Percentiles rank a stretch among this genome's conserved stretches.
Evolutionary conservation across 1,140 invertebrate species (phyloP).

Genomic region (Bombus huntii): DNA sequence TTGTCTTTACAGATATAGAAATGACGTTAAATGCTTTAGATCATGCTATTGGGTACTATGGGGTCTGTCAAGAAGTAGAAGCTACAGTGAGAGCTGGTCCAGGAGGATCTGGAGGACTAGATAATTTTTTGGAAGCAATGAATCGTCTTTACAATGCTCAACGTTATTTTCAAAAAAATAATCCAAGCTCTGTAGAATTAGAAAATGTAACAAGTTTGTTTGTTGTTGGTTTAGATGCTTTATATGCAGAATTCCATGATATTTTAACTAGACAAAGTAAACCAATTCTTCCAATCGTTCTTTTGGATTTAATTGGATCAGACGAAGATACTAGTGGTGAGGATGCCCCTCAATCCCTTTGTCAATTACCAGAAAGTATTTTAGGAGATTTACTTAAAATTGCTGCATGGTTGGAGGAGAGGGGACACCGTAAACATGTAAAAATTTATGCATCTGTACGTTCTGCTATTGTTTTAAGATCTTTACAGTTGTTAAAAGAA

Average conservation of each 20-base stretch:
- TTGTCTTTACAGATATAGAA: constrained; percentile 86
- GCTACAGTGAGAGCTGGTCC: constrained; percentile 90
- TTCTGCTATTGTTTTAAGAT: constrained; percentile 89
- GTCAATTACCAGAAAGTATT: constrained; percentile 85
- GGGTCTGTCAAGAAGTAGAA: constrained; percentile 93
- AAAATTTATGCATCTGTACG: constrained; percentile 91
- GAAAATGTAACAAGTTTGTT: constrained; percentile 92
- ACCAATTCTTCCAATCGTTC: constrained; percentile 91
- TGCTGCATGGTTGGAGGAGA: constrained; percentile 92
- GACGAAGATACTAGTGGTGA: constrained; percentile 89
- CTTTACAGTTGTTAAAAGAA: constrained; percentile 90
- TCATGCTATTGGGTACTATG: constrained; percentile 94
- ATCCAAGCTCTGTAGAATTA: constrained; percentile 96
- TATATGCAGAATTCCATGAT: constrained; percentile 94
- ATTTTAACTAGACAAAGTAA: constrained; percentile 93
- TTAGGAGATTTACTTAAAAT: constrained; percentile 90
- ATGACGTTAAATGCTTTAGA: constrained; percentile 91
- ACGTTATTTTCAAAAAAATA: constrained; percentile 96
- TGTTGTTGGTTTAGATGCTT: constrained; percentile 81
- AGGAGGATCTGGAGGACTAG: constrained; percentile 85
- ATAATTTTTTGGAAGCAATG: constrained; percentile 91
- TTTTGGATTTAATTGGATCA: constrained; percentile 92
- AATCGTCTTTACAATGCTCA: constrained; percentile 93
- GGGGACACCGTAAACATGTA: constrained; percentile 89
- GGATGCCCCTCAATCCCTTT: constrained; percentile 80